Conservation (phyloP, 2,113 vertebrate species). For the Hepsetus odoe region DNA sequence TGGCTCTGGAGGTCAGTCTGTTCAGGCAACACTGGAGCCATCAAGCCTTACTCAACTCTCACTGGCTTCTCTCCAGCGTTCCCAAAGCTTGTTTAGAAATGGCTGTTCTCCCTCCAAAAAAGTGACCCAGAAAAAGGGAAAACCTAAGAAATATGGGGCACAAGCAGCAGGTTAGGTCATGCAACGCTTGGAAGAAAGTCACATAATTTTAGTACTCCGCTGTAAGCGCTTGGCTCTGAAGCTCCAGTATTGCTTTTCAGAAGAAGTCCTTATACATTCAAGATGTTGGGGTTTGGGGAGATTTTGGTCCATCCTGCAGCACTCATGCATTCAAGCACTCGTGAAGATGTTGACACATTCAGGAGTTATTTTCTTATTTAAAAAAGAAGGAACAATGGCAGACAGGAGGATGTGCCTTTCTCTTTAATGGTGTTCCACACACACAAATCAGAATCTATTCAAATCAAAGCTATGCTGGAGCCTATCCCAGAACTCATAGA, state of each 20-base stretch:
- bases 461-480: too few relatives aligned
- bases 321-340: background rate
- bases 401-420: background rate
- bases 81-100: conserved; percentile 36
- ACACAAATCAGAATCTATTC: too few relatives aligned
- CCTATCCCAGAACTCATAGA: too few relatives aligned
- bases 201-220: background rate
- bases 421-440: background rate
- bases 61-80: conserved; percentile 5
- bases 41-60: conserved; percentile 28
- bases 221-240: conserved; percentile 1
- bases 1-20: conserved; percentile 6
- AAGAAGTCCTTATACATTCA: conserved; percentile 6
- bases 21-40: conserved; percentile 16
- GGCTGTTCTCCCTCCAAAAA: conserved; percentile 53
- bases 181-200: conserved; percentile 7
- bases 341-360: background rate
- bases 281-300: background rate
- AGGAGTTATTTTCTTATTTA: background rate
- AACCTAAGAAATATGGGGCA: conserved; percentile 3
- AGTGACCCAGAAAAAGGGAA: conserved; percentile 41
- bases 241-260: background rate
- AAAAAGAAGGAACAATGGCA: background rate
- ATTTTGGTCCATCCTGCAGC: background rate
- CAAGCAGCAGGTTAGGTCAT: conserved; percentile 24